These are phyloP conservation scores for Epinephelus moara DNA, from an alignment of 2,113 vertebrate genomes.

Conservation along the genomic window DNA sequence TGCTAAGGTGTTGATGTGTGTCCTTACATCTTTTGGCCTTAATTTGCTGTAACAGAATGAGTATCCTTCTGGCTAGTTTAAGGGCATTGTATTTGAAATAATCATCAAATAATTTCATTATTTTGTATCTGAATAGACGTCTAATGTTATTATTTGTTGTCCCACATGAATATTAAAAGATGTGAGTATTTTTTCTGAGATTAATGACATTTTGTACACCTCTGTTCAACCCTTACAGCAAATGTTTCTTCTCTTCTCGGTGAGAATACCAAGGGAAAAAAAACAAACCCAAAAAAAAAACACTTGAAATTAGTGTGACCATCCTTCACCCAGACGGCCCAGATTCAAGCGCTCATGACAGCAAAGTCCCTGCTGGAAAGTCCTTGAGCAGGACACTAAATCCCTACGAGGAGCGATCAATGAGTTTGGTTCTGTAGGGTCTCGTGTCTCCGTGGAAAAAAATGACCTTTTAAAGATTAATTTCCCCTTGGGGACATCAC, in stretches of 20 bases:
- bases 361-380: constrained; percentile 27
- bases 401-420: constrained; percentile 34
- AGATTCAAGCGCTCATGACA: constrained; percentile 44
- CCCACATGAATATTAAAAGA: neutral
- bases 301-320: constrained; percentile 31
- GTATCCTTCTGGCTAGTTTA: neutral
- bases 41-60: neutral
- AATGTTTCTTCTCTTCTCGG: neutral
- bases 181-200: neutral
- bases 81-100: neutral
- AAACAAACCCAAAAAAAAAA: neutral
- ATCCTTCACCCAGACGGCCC: constrained; percentile 50
- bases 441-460: constrained; percentile 12
- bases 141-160: neutral
- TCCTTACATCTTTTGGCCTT: neutral
- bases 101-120: neutral
- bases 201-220: neutral
- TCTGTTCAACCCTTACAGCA: neutral
- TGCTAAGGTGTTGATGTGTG: too few species aligned
- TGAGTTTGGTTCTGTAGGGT: constrained; percentile 10
- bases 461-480: neutral
- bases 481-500: neutral
- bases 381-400: constrained; percentile 60
- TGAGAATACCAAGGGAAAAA: neutral
- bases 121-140: neutral